Evolutionary conservation across 2,113 vertebrate species (phyloP).

Genomic region (Calidris pygmaea): DNA sequence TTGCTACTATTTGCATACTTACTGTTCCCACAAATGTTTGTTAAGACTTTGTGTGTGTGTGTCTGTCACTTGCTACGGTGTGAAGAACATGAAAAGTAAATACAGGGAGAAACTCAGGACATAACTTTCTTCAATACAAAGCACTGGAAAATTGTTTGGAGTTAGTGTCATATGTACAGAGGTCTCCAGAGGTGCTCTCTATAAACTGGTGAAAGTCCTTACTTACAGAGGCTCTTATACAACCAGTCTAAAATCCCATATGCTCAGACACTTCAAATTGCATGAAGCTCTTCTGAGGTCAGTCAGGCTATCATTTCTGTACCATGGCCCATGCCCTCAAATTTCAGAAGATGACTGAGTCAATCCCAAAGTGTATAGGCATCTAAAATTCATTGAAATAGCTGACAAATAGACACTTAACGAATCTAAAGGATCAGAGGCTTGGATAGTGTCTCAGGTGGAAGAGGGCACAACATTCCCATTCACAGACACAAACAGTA

Average conservation of each 20-base stretch:
- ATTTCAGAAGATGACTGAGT: background rate
- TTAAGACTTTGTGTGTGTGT: background rate
- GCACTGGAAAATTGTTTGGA: background rate
- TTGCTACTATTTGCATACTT: background rate
- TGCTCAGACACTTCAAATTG: background rate
- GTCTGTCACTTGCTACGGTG: background rate
- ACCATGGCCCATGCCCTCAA: background rate
- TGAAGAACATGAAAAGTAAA: conserved; percentile 9
- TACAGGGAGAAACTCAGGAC: background rate
- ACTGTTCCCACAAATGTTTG: background rate
- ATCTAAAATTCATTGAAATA: background rate
- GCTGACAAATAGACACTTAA: background rate
- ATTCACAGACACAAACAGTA: background rate
- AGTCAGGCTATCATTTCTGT: background rate
- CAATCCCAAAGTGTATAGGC: background rate
- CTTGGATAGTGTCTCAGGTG: background rate
- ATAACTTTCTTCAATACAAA: background rate
- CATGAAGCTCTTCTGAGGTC: background rate
- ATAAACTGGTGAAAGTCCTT: background rate
- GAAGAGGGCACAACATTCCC: background rate
- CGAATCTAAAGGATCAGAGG: background rate
- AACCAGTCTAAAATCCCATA: background rate
- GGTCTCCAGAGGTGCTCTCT: background rate
- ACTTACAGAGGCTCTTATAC: background rate
- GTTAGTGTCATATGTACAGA: background rate